Conservation (phyloP, 2,113 vertebrate species). For the Piaya cayana region DNA sequence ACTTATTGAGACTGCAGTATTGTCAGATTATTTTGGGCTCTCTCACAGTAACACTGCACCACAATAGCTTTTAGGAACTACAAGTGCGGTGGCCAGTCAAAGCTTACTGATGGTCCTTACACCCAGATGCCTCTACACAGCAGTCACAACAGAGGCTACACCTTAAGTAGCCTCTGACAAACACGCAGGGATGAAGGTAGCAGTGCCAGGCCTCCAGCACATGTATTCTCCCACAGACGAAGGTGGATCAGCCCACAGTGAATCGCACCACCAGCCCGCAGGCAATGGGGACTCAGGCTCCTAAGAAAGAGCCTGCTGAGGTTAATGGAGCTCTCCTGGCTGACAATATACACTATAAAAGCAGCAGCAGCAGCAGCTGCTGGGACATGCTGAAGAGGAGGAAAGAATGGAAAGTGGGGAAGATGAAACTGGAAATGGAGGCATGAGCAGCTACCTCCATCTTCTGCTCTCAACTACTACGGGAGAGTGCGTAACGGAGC, state of each 20-base stretch:
- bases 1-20: rapidly evolving
- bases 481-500: rapidly evolving
- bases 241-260: background rate
- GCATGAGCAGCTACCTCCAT: background rate
- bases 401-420: background rate
- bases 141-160: background rate
- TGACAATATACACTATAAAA: slow-evolving; percentile 10
- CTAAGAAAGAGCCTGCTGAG: background rate
- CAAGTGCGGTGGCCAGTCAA: slow-evolving; percentile 12
- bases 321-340: background rate
- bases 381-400: slow-evolving; percentile 12
- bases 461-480: background rate
- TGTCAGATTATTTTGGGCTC: background rate
- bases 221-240: background rate
- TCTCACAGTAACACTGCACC: background rate
- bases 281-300: background rate
- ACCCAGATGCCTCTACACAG: background rate
- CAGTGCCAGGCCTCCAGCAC: background rate
- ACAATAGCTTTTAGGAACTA: background rate
- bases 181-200: background rate
- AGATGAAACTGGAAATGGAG: background rate
- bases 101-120: background rate
- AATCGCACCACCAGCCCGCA: background rate
- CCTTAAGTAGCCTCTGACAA: background rate
- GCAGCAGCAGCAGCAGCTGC: slow-evolving; percentile 37